Evolutionary conservation across 2,888 invertebrate species (phyloP), one percentile per base, ranked within the genome.

Genomic region (Tuta absoluta): DNA sequence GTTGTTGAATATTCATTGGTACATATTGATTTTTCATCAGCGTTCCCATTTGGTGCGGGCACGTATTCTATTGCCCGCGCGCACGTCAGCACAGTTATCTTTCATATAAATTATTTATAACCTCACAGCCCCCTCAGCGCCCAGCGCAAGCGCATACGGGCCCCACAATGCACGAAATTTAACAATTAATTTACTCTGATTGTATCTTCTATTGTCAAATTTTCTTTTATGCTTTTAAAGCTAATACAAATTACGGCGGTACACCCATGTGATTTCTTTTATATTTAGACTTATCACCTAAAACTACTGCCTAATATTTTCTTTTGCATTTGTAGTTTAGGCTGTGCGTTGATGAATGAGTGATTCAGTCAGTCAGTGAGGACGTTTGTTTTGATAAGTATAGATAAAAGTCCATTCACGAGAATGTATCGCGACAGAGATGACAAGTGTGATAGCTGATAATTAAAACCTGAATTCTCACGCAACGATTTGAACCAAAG

Each of bases 101-200:
- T 75, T 76, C 71, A 76, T 74, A 81, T 85, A 76, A 74, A 82
- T 82, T 82, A 84, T 81, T 81, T 79, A 82, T 82, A 79, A 76
- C 74, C 75, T 74, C 69, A 68, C 72, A 73, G 69, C 74, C 72
- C 74, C 69, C 71, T 70, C 64, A 66, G 38, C 68, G 61, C 66
- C 65, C 70, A 51, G 75, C 74, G 78, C 74, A 63, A 68, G 77
- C 77, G 76, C 81, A 84, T 84, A 80, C 80, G 85, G 81, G 85
- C 70, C 64, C 75, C 72, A 77, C 74, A 73, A 81, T 77, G 71
- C 75, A 81, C 78, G 82, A 84, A 84, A 78, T 75, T 68, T 75
- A 71, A 77, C 79, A 80, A 85, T 83, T 86, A 84, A 85, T 83
- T 33, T 75, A 79, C 80, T 76, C 76, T 79, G 86, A 87, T 87